phyloP scores from a whole-genome alignment of 2,797 vertebrate genomes.

The Hyperoplus lanceolatus region DNA sequence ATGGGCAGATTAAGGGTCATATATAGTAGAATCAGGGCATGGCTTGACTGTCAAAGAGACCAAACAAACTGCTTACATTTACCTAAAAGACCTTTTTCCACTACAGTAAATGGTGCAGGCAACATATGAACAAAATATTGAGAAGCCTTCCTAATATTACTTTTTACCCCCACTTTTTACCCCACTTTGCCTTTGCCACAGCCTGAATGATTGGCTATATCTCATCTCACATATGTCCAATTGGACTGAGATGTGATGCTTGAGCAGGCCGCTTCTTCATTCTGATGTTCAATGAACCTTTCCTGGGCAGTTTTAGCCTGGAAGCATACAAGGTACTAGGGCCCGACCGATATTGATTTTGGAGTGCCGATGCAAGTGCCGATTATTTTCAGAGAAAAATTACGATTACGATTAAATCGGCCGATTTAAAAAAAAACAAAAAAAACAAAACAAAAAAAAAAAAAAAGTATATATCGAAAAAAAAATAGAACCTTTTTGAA shows the following conservation, averaged over 20 bases:
- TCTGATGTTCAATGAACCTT: conserved; percentile 15
- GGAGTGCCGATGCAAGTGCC: too few species aligned
- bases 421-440: too few species aligned
- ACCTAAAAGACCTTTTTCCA: background rate
- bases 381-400: too few species aligned
- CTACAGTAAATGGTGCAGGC: background rate
- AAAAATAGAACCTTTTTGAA: too few species aligned
- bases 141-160: background rate
- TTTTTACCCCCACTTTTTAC: background rate
- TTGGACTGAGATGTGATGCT: conserved; percentile 35
- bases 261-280: conserved; percentile 16
- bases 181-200: background rate
- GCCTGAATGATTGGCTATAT: background rate
- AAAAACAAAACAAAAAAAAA: too few species aligned
- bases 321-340: background rate
- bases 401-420: too few species aligned
- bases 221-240: conserved; percentile 25
- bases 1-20: background rate
- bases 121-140: background rate
- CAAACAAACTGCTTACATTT: conserved; percentile 18
- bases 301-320: conserved; percentile 4
- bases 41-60: background rate
- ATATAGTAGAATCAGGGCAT: background rate
- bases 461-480: too few species aligned
- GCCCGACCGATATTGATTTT: too few species aligned